Evolutionary conservation across 2,797 vertebrate species (phyloP), one percentile per base, ranked within the genome.

Genomic region (Ptychadena robeensis): DNA sequence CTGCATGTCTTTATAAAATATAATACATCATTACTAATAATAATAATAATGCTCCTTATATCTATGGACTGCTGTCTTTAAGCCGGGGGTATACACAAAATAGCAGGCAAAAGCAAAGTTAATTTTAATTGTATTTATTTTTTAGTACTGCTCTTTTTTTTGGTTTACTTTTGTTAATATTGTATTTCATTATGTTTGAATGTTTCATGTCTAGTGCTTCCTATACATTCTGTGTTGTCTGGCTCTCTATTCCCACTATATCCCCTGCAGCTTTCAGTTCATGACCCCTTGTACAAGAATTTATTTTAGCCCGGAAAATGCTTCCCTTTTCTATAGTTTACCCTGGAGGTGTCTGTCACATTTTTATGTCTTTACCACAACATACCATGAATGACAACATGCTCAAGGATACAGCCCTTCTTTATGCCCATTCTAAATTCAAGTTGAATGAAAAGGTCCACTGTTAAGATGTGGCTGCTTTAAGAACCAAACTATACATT

Each of bases 281-380:
- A 75, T 80, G 77, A 84, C 82, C 82, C 75, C 77, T 68, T 84
- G 82, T 84, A 75, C 71, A 75, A 80, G 70, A 84, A 84, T 84
- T 80, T 80, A 84, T 68, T 75, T 84, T 80, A 80, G 48, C 78
- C 70, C 74, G 78, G 64, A 80, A 84, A 84, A 80, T 75, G 53
- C 77, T 80, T 80, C 71, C 82, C 71, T 80, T n/a, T 77, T 80
- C 73, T 65, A 65, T 53, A 75, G 31, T 53, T 61, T 84, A 70
- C 77, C 53, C 71, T 63, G 53, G 44, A 75, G 70, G 64, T 69
- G 28, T 57, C 48, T 73, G 34, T 73, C 64, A 68, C 59, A 27
- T 75, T 59, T 22, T 64, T 37, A 1, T 30, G 35, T 28, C 14
- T 31, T 31, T 67, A 28, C n/a, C 28, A 69, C 18, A 69, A 44